Base-by-base conservation (phyloP, 1,140 invertebrate genomes). In the Frieseomelitta varia region DNA sequence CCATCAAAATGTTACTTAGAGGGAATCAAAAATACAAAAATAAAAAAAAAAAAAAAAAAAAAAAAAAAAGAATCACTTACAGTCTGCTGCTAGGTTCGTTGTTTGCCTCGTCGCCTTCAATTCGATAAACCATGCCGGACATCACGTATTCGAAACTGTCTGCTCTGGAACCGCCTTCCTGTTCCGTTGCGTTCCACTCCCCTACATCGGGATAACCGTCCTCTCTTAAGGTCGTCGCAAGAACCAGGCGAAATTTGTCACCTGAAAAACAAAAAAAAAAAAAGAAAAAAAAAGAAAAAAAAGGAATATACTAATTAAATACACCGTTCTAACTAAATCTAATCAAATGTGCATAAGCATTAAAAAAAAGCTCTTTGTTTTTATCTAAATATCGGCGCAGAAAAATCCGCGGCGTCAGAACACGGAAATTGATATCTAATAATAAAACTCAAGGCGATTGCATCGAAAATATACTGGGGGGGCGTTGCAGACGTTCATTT, bases 61-160 rank as follows among this genome's bases (percentile, higher is more conserved):
- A 47, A 10, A 47, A 8, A 47, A 47, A 76, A 71, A n/a, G 12
- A 21, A 65, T 27, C 91, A 97, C 97, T 97, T 95, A 97, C 96
- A 99, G 93, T 95, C 98, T 95, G 30, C 97, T 97, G 15, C 97
- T 97, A 0, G 97, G 97, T 93, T 99, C 98, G 85, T 97, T 97
- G 51, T 97, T 96, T n/a, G 96, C 97, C 87, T 99, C 99, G 92
- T 99, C 99, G 21, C 99, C 99, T 94, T 99, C 99, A 91, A 99
- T 99, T 74, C 99, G 96, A 94, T 99, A 99, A 73, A 99, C 98
- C 95, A 99, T 99, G n/a, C 99, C 99, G 87, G 98, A 99, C 99
- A 99, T 99, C 19, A 99, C 99, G 95, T 99, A 99, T 93, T 99
- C 99, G 92, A 99, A 99, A 91, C 98, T 98, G 92, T 99, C 98